phyloP scores from a whole-genome alignment of 2,797 vertebrate genomes.

The Liasis olivaceus region DNA sequence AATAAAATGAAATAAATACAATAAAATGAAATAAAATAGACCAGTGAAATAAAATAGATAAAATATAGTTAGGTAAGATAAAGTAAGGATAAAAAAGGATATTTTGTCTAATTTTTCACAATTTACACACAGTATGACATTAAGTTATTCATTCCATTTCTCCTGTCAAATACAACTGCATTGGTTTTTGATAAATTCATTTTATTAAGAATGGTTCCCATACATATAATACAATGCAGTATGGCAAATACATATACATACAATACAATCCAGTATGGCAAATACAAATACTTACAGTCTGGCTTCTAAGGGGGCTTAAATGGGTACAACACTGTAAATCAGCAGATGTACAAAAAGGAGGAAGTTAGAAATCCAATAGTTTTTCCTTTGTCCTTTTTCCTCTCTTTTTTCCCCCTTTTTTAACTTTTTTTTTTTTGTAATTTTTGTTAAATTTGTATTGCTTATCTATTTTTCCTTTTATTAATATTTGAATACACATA shows the following conservation, averaged over 20 bases:
- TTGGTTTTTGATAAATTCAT: background rate
- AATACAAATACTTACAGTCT: background rate
- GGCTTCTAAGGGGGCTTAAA: background rate
- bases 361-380: background rate
- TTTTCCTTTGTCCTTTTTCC: background rate
- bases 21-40: too few relatives aligned
- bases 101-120: background rate
- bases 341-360: background rate
- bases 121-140: background rate
- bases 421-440: background rate
- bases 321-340: background rate
- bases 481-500: too few relatives aligned
- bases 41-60: too few relatives aligned
- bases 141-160: background rate
- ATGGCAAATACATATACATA: background rate
- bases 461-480: background rate
- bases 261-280: background rate
- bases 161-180: background rate
- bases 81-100: too few relatives aligned
- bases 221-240: background rate
- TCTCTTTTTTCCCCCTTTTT: background rate
- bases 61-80: too few relatives aligned
- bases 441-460: background rate
- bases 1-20: too few relatives aligned
- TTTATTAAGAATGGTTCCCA: background rate